Evolutionary conservation across 1,140 invertebrate species (phyloP).

Genomic region (Tyrophagus putrescentiae): DNA sequence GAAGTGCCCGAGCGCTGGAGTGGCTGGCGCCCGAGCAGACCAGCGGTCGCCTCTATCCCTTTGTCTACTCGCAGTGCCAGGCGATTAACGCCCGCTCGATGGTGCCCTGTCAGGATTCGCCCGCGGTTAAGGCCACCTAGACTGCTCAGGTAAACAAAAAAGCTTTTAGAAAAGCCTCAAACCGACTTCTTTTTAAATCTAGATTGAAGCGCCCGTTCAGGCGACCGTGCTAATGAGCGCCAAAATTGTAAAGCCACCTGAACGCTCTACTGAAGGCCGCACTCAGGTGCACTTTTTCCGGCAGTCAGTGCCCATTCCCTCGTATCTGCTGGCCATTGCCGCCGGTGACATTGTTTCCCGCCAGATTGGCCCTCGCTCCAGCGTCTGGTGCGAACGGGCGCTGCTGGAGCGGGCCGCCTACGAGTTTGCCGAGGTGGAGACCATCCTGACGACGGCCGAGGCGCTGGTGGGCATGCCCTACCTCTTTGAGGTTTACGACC

Average conservation of each 20-base stretch:
- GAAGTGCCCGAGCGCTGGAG: constrained; percentile 60
- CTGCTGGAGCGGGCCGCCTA: constrained; percentile 64
- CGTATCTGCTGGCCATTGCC: constrained; percentile 61
- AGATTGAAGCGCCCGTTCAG: constrained; percentile 55
- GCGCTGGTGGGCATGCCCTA: constrained; percentile 52
- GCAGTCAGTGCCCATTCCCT: constrained; percentile 48
- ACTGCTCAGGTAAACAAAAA: constrained; percentile 40
- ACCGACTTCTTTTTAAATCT: constrained; percentile 24
- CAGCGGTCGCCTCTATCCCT: constrained; percentile 66
- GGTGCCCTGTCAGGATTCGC: constrained; percentile 79
- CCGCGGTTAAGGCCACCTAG: constrained; percentile 74
- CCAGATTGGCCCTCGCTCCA: constrained; percentile 56
- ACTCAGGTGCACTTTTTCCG: constrained; percentile 45
- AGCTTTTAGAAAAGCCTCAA: background rate
- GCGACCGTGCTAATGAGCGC: constrained; percentile 82
- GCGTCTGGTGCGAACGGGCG: constrained; percentile 76
- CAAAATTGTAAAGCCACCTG: constrained; percentile 38
- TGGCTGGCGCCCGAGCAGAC: constrained; percentile 78
- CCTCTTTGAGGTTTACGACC: constrained; percentile 71
- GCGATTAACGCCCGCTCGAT: constrained; percentile 53
- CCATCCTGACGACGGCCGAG: constrained; percentile 66
- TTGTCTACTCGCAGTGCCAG: constrained; percentile 83
- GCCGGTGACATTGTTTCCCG: constrained; percentile 49
- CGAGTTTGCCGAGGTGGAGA: constrained; percentile 76
- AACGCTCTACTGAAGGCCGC: constrained; percentile 21